A percentile compares a stretch with the other conserved stretches of the same genome.
These are phyloP conservation scores for Girardinichthys multiradiatus DNA, from an alignment of 2,113 vertebrate species.

Conservation along the genomic window DNA sequence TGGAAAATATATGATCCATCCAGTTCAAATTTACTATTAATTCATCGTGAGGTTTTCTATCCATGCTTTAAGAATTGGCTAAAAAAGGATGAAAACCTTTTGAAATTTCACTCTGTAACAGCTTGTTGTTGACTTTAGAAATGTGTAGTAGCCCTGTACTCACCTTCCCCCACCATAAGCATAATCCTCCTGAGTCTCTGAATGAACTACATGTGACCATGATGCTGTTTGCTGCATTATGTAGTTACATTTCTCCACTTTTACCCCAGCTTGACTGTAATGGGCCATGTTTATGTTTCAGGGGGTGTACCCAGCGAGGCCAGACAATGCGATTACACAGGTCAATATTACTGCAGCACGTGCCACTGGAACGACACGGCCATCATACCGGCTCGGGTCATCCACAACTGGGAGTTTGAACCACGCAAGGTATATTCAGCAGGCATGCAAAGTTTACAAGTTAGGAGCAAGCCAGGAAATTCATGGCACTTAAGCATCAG, in stretches of 20 bases:
- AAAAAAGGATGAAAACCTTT: not conserved
- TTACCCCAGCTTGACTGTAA: constrained; percentile 3
- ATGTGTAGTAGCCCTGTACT: not conserved
- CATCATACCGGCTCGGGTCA: constrained; percentile 89
- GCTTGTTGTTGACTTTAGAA: not conserved
- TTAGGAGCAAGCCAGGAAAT: not conserved
- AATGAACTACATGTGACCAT: not conserved
- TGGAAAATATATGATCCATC: not conserved
- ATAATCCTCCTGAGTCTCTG: not conserved
- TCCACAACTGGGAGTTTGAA: constrained; percentile 99
- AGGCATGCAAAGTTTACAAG: not conserved
- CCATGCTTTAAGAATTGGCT: not conserved
- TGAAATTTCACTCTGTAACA: not conserved
- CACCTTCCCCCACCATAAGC: not conserved
- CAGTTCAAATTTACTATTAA: not conserved
- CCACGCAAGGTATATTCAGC: constrained; percentile 85
- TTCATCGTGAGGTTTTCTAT: not conserved
- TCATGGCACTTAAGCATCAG: not conserved
- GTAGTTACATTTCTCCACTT: not conserved
- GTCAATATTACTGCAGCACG: constrained; percentile 95
- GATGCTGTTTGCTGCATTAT: not conserved
- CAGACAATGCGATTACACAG: constrained; percentile 95
- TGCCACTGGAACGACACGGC: constrained; percentile 98
- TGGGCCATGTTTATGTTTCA: constrained; percentile 49
- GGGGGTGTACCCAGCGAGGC: constrained; percentile 93